A percentile compares a stretch with the other conserved stretches of the same genome.
These are phyloP conservation scores for Xestoiulus laeticollis DNA, from an alignment of 2,888 invertebrate genomes.

Conservation along the genomic window DNA sequence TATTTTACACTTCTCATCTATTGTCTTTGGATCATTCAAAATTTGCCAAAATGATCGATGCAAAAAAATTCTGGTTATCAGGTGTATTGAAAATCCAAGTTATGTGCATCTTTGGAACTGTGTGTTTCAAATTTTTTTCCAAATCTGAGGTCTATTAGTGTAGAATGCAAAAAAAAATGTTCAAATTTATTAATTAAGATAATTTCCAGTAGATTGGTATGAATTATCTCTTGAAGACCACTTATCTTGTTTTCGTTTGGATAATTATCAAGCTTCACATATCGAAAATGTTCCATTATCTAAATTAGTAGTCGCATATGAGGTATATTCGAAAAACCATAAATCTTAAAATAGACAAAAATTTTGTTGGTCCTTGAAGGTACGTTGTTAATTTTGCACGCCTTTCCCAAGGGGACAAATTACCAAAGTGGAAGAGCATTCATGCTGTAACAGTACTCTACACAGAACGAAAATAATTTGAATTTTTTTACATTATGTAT, in stretches of 20 bases:
- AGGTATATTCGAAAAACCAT: background rate
- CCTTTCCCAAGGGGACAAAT: background rate
- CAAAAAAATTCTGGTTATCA: too few species aligned
- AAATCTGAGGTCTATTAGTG: too few species aligned
- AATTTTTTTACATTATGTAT: constrained; percentile 2
- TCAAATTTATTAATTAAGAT: too few species aligned
- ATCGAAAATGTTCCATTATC: background rate
- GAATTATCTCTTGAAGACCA: too few species aligned
- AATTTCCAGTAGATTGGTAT: too few species aligned
- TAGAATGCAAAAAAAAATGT: too few species aligned
- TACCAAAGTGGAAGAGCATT: background rate
- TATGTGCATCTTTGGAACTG: too few species aligned
- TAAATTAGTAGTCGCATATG: background rate
- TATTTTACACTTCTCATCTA: too few species aligned
- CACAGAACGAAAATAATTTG: background rate
- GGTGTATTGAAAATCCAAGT: too few species aligned
- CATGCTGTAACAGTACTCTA: background rate
- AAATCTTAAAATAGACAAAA: background rate
- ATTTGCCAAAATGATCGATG: too few species aligned
- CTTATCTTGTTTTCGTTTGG: background rate
- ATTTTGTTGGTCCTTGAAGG: background rate
- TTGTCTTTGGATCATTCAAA: too few species aligned
- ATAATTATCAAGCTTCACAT: background rate
- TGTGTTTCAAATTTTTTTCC: too few species aligned
- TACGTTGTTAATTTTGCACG: background rate